Conservation (phyloP, 2,888 invertebrate species). For the Heliconius ethilla region DNA sequence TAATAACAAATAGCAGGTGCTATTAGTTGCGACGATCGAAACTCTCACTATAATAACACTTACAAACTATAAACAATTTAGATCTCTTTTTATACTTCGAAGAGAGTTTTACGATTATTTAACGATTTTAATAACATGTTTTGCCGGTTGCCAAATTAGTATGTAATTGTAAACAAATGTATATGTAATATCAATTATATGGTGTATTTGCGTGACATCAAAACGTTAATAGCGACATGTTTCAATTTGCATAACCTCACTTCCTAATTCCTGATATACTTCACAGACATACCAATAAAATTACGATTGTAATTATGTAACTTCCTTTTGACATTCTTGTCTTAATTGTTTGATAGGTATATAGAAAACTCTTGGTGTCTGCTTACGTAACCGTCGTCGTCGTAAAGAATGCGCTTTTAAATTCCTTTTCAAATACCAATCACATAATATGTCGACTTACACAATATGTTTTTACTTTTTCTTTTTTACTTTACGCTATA, state of each 20-base stretch:
- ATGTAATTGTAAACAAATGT: not conserved
- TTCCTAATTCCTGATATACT: slow-evolving; percentile 44
- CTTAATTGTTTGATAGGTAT: slow-evolving; percentile 52
- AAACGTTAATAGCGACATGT: slow-evolving; percentile 30
- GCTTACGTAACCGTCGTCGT: slow-evolving; percentile 47
- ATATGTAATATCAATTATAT: slow-evolving; percentile 7
- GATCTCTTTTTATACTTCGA: slow-evolving; percentile 2
- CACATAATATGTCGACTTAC: slow-evolving; percentile 40
- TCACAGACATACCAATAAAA: slow-evolving; percentile 38
- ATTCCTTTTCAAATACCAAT: slow-evolving; percentile 37
- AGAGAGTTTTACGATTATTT: not conserved
- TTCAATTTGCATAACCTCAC: slow-evolving; percentile 50
- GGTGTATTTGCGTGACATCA: slow-evolving; percentile 18
- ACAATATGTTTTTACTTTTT: slow-evolving; percentile 33
- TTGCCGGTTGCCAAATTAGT: slow-evolving; percentile 1
- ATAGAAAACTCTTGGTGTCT: slow-evolving; percentile 54
- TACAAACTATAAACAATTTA: slow-evolving; percentile 23
- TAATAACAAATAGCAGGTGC: slow-evolving; percentile 72
- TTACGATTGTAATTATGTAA: slow-evolving; percentile 54
- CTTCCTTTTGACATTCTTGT: slow-evolving; percentile 53
- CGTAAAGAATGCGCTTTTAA: slow-evolving; percentile 41
- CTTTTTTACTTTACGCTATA: too few relatives aligned
- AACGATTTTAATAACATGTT: slow-evolving; percentile 15
- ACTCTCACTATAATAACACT: slow-evolving; percentile 20
- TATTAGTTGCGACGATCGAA: slow-evolving; percentile 19